Evolutionary conservation across 2,797 vertebrate species (phyloP), one percentile per base, ranked within the genome.

Genomic region (Notolabrus celidotus): DNA sequence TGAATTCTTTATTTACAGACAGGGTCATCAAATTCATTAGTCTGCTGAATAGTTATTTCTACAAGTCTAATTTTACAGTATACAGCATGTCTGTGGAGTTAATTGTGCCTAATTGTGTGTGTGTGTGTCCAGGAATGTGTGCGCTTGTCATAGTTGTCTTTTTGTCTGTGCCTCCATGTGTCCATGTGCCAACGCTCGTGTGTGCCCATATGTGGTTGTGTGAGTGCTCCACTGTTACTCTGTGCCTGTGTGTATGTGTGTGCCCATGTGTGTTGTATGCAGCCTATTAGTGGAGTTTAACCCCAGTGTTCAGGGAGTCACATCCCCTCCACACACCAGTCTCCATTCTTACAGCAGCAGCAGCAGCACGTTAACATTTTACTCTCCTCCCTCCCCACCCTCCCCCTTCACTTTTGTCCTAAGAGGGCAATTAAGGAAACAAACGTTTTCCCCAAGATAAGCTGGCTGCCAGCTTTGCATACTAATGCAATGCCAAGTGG

Each of bases 361-460:
- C 84, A 85, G 90, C 84, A 85, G 90, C 85, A 93, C 86, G 91
- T 92, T 93, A 93, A 90, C 91, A 90, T 94, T 94, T 92, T 89
- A 88, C 89, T 89, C 89, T 90, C 91, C 86, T 92, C 90, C 77
- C 82, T 79, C 83, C 73, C 80, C 91, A 76, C 79, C 88, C 91
- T 86, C 91, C 92, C 93, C 91, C 93, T 91, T 91, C 92, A 95
- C 94, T 95, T 96, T 95, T 96, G 94, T 95, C 95, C 95, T 95
- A 92, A 96, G 95, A 97, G 95, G 95, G 94, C 95, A 96, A 96
- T 96, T 96, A 96, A 96, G 94, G 94, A 96, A 96, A 96, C 94
- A 96, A 96, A 96, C 94, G 94, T 95, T 95, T 95, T 96, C 92
- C 94, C 94, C 89, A 93, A 96, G 94, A 96, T 96, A 96, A 96